phyloP scores from a whole-genome alignment of 1,140 invertebrate genomes.

The Formica selysi region DNA sequence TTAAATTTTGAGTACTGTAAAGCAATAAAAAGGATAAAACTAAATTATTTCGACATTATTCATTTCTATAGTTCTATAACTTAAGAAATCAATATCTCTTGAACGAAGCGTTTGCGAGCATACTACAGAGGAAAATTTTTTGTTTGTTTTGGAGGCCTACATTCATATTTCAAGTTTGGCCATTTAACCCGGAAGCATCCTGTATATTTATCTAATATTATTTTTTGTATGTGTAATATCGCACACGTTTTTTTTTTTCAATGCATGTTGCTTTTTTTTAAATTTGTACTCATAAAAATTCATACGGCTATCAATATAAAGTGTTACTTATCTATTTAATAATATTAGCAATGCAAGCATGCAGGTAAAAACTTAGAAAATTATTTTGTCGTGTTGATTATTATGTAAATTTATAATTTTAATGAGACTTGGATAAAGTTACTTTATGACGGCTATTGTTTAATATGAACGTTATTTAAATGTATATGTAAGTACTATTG shows the following conservation, averaged over 20 bases:
- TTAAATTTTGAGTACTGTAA: too few relatives aligned
- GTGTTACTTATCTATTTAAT: slow-evolving; percentile 43
- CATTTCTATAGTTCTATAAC: too few relatives aligned
- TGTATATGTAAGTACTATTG: background rate
- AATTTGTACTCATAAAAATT: slow-evolving; percentile 40
- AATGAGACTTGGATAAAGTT: slow-evolving; percentile 5
- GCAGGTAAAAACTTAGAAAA: background rate
- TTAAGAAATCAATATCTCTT: too few relatives aligned
- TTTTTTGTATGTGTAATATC: slow-evolving; percentile 60
- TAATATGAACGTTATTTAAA: slow-evolving; percentile 4
- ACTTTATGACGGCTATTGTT: background rate
- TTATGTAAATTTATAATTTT: background rate
- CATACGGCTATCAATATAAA: slow-evolving; percentile 71
- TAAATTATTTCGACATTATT: too few relatives aligned
- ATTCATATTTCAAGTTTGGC: too few relatives aligned
- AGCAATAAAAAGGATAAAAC: too few relatives aligned
- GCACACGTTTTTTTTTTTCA: slow-evolving; percentile 76
- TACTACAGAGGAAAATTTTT: too few relatives aligned
- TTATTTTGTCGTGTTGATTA: slow-evolving; percentile 4
- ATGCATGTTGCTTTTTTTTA: slow-evolving; percentile 76
- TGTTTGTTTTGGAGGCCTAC: too few relatives aligned
- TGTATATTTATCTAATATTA: slow-evolving; percentile 10
- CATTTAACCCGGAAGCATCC: too few relatives aligned
- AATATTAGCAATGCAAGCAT: slow-evolving; percentile 40
- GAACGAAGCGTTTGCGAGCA: too few relatives aligned